phyloP scores from a whole-genome alignment of 2,113 vertebrate species.

The Tringa solitaria region DNA sequence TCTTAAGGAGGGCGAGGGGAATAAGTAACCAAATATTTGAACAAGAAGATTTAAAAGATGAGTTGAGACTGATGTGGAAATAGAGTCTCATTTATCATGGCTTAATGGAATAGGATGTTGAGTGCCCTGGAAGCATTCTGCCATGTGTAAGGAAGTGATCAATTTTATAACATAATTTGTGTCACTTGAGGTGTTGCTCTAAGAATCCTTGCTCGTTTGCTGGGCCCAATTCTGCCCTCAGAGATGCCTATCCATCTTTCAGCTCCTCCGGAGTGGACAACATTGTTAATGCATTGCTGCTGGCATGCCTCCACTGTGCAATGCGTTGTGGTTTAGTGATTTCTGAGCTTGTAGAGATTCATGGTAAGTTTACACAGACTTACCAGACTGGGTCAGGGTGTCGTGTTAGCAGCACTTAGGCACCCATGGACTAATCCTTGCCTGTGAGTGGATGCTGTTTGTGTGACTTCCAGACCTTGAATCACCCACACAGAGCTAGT shows the following conservation, averaged over 20 bases:
- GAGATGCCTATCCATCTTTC: conserved; percentile 34
- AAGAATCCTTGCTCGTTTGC: not conserved
- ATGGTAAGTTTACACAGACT: not conserved
- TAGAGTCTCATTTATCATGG: conserved; percentile 40
- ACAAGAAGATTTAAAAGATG: conserved; percentile 35
- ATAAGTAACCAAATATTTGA: conserved; percentile 42
- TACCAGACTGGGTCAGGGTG: not conserved
- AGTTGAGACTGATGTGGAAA: conserved; percentile 19
- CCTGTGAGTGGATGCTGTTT: not conserved
- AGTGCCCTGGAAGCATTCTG: conserved; percentile 51
- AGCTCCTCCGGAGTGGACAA: not conserved
- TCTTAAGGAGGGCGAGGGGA: not conserved
- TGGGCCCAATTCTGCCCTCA: conserved; percentile 36
- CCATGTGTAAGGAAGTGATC: conserved; percentile 52
- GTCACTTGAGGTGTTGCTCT: conserved; percentile 59
- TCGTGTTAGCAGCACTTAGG: not conserved
- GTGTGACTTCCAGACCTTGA: not conserved
- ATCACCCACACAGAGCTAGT: not conserved
- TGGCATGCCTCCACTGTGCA: not conserved
- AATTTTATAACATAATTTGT: conserved; percentile 55
- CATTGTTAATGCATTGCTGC: conserved; percentile 41
- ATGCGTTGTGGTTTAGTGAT: not conserved
- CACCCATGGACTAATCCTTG: not conserved
- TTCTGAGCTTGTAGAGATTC: not conserved
- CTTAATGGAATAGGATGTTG: conserved; percentile 57